Evolutionary conservation across 2,888 invertebrate species (phyloP), one percentile per base, ranked within the genome.

Genomic region (Ophioninae sp.): DNA sequence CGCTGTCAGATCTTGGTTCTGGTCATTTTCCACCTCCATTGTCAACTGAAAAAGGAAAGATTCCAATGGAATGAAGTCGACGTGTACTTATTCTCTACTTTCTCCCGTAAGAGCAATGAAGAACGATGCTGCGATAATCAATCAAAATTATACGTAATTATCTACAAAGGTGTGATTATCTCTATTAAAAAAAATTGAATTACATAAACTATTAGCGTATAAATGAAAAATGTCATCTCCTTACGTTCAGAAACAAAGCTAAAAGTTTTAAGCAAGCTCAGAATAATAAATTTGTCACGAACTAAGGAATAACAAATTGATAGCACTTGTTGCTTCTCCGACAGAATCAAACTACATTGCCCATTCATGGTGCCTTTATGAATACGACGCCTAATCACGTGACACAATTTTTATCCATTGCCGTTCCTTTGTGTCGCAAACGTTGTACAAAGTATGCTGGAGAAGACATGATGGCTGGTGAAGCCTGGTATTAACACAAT

Each of bases 21-120:
- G 37, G 73, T 56, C 56, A 9, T 71, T 71, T 65, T 73, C 65
- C 58, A 65, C 65, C 17, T 81, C 80, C 83, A 83, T 83, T 65
- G 69, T 83, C 65, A 67, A 59, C 80, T 81, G 44, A 13, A 71
- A 30, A 10, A 64, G 39, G 59, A n/a, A 65, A 17, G 8, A 23
- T 17, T 39, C 17, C 1, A 20, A 76, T 58, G 22, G 6, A 56
- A 37, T 30, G 9, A 10, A 51, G n/a, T 2, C 22, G 8, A 0
- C 3, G 30, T 30, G 30, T 30, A 30, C 30, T 30, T 30, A 30
- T 30, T 30, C 6, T 51, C 41, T 17, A 7, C 41, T 72, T 7
- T 17, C 68, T 22, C 6, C 6, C 13, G 30, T n/a, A 30, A 23
- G 8, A 23, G 22, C 41, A 41, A 39, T 22, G 61, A 61, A 72